Base-by-base conservation (phyloP, 2,797 vertebrate species). In the Acipenser transmontanus region DNA sequence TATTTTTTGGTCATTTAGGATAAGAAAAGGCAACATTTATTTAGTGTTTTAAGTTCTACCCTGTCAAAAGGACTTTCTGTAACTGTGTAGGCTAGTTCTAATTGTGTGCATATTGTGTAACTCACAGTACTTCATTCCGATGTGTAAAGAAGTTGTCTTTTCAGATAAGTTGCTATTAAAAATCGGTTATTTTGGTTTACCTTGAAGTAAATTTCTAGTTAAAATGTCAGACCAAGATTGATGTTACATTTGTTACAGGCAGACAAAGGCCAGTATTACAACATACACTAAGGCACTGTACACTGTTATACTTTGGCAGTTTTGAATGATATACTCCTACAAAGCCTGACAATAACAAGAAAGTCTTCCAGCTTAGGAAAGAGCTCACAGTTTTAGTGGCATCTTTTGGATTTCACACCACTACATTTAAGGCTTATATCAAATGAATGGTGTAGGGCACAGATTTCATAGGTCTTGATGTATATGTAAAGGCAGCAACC, bases 261-360 rank as follows among this genome's bases (percentile, higher is more conserved):
- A 59, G 68, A 62, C 61, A 62, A 66, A 69, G 69, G 71, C 68
- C 70, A 70, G 74, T 69, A 72, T 82, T 69, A 69, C 72, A 73
- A 76, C 81, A 81, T 81, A 87, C 81, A 80, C 91, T 96, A 99
- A 99, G 97, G 97, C 97, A 99, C 97, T 93, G 94, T 92, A 91
- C 92, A 92, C 88, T 85, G 87, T 93, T 92, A 94, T 85, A 86
- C 97, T 98, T 98, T 96, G 95, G 96, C 94, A 94, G 95, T 89
- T 91, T 81, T 89, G 89, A 91, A 90, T 91, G 90, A 86, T 91
- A 91, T 90, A 85, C 84, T 85, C 85, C 88, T 90, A 86, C 74
- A 86, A 88, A 90, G 88, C 86, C 84, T 87, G 85, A 90, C 81
- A 82, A 90, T 85, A 85, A 85, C 79, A 78, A 84, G 78, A 90